A percentile compares a stretch with the other conserved stretches of the same genome.
phyloP scores from a whole-genome alignment of 2,888 invertebrate genomes.

The Pycnomerus fuliginosus region DNA sequence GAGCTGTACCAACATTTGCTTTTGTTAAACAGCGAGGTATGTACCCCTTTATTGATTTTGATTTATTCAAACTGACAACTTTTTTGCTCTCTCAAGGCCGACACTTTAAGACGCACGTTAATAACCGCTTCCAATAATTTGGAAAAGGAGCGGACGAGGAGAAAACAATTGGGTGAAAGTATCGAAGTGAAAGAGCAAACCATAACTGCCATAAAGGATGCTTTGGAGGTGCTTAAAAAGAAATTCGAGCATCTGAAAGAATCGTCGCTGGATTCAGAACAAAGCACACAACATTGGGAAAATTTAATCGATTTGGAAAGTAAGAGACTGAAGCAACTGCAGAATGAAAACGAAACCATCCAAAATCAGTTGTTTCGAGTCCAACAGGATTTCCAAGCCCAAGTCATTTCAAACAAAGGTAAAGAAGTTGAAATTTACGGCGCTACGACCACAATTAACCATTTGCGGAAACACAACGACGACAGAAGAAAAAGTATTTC shows the following conservation, averaged over 20 bases:
- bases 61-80: neutral
- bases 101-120: conserved; percentile 55
- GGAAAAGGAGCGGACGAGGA: conserved; percentile 41
- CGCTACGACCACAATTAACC: conserved; percentile 53
- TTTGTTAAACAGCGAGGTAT: conserved; percentile 52
- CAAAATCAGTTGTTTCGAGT: conserved; percentile 57
- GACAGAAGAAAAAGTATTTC: conserved; percentile 55
- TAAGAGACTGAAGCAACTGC: conserved; percentile 54
- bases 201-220: conserved; percentile 31
- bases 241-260: conserved; percentile 57
- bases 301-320: conserved; percentile 62
- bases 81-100: conserved; percentile 45
- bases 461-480: conserved; percentile 54
- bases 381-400: conserved; percentile 53
- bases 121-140: conserved; percentile 50
- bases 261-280: conserved; percentile 58
- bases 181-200: conserved; percentile 32
- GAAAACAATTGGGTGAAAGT: conserved; percentile 36
- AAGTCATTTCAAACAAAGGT: conserved; percentile 55
- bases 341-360: conserved; percentile 54
- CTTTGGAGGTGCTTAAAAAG: conserved; percentile 49
- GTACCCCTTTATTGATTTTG: too few relatives aligned
- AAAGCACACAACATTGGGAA: conserved; percentile 61
- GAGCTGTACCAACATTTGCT: conserved; percentile 44
- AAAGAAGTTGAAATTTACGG: conserved; percentile 59